A percentile compares a stretch with the other conserved stretches of the same genome.
Evolutionary conservation across 2,888 invertebrate genomes (phyloP).

Genomic region (Caradrina clavipalpis): DNA sequence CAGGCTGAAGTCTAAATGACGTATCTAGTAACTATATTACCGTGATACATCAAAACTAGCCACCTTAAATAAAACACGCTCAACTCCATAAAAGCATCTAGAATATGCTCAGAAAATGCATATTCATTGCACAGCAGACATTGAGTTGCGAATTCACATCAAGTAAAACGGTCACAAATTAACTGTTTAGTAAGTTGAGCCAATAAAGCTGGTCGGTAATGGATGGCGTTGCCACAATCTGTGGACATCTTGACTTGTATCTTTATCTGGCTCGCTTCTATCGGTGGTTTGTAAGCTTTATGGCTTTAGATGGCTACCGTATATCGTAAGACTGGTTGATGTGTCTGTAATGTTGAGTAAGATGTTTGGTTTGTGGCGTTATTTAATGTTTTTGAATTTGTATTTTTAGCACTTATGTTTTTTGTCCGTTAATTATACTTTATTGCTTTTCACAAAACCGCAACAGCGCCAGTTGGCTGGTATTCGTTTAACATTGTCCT

Average conservation of each 20-base stretch:
- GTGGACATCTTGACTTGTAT: slow-evolving; percentile 52
- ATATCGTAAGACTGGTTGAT: slow-evolving; percentile 18
- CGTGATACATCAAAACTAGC: slow-evolving; percentile 25
- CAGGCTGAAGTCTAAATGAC: background rate
- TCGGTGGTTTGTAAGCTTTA: slow-evolving; percentile 37
- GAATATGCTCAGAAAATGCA: slow-evolving; percentile 51
- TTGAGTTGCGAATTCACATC: slow-evolving; percentile 50
- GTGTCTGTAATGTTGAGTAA: slow-evolving; percentile 4
- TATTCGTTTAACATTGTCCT: background rate
- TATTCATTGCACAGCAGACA: slow-evolving; percentile 56
- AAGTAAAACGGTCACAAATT: slow-evolving; percentile 60
- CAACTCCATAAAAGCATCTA: slow-evolving; percentile 19
- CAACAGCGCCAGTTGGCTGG: background rate
- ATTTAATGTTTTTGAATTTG: background rate
- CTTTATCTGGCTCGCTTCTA: slow-evolving; percentile 44
- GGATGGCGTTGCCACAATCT: slow-evolving; percentile 55
- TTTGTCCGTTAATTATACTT: background rate
- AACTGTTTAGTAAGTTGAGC: slow-evolving; percentile 59
- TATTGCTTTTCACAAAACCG: background rate
- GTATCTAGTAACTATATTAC: background rate
- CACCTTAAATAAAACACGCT: slow-evolving; percentile 8
- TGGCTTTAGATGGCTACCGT: slow-evolving; percentile 32
- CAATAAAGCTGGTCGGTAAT: slow-evolving; percentile 65
- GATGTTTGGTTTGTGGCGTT: slow-evolving; percentile 4
- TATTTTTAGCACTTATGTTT: background rate